These are phyloP conservation scores for Vandiemenella viatica DNA, from an alignment of 2,888 invertebrate species.

Conservation along the genomic window DNA sequence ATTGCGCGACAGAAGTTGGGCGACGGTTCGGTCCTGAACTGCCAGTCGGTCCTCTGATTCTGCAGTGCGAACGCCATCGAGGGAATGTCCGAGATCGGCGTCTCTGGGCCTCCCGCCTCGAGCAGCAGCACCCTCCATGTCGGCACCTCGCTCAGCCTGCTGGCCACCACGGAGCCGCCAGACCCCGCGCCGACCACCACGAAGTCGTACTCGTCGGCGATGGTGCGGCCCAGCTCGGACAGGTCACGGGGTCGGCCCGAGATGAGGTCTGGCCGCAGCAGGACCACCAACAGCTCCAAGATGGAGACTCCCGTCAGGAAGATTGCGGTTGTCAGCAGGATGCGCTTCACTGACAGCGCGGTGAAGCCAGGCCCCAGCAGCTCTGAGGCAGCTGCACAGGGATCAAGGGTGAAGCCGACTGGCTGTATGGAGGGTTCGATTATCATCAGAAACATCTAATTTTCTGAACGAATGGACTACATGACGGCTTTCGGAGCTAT, in stretches of 20 bases:
- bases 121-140: conserved; percentile 15
- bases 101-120: conserved; percentile 21
- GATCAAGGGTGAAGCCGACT: too few species aligned
- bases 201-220: conserved; percentile 5
- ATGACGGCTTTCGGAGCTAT: too few species aligned
- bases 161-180: conserved; percentile 24
- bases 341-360: too few species aligned
- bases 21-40: conserved; percentile 19
- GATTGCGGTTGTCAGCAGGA: too few species aligned
- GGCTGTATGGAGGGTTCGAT: too few species aligned
- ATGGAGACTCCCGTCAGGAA: neutral
- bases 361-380: too few species aligned
- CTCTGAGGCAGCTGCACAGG: too few species aligned
- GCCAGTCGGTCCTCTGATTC: conserved; percentile 22
- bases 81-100: conserved; percentile 24
- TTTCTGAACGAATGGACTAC: too few species aligned
- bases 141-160: conserved; percentile 21
- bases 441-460: too few species aligned
- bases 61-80: conserved; percentile 19
- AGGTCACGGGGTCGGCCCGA: conserved; percentile 7
- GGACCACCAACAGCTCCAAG: conserved; percentile 3
- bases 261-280: conserved; percentile 9
- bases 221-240: neutral
- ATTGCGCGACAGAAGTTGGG: conserved; percentile 13
- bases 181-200: conserved; percentile 10